Evolutionary conservation across 2,888 invertebrate species (phyloP).

Genomic region (Ashinkailepas kermadecensis): DNA sequence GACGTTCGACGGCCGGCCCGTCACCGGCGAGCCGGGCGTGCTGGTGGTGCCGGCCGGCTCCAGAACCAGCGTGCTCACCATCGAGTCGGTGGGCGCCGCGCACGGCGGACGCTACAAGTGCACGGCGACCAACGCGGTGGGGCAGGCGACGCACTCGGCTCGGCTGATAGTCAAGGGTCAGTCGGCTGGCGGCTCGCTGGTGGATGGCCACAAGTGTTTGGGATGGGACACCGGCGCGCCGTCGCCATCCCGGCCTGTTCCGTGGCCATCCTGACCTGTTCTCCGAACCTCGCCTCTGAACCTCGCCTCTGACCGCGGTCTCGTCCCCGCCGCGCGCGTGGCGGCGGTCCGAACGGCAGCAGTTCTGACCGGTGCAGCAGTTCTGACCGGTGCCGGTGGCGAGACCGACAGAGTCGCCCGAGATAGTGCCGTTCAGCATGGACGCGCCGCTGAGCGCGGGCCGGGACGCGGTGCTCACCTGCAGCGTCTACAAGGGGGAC

Average conservation of each 20-base stretch:
- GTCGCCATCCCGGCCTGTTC: too few species aligned
- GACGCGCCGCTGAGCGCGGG: constrained; percentile 18
- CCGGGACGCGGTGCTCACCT: constrained; percentile 38
- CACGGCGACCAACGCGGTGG: constrained; percentile 63
- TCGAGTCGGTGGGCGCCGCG: constrained; percentile 58
- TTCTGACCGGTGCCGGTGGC: too few species aligned
- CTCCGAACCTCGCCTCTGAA: too few species aligned
- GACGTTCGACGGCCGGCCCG: constrained; percentile 35
- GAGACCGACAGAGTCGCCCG: constrained; percentile 45
- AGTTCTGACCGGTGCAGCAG: too few species aligned
- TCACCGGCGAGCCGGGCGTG: constrained; percentile 31
- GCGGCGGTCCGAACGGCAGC: too few species aligned
- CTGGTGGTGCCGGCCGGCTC: constrained; percentile 42
- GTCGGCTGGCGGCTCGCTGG: neutral
- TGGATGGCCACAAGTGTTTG: too few species aligned
- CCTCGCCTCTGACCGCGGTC: too few species aligned
- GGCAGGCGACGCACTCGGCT: constrained; percentile 58
- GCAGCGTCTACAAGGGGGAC: constrained; percentile 41
- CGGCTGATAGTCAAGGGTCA: constrained; percentile 49
- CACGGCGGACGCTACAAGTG: constrained; percentile 71
- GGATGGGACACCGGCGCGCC: too few species aligned
- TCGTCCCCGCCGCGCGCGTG: too few species aligned
- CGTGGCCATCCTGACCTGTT: too few species aligned
- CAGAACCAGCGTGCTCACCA: constrained; percentile 58
- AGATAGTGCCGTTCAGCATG: constrained; percentile 63